These are phyloP conservation scores for Seira ritae DNA, from an alignment of 2,888 invertebrate genomes.

Conservation along the genomic window DNA sequence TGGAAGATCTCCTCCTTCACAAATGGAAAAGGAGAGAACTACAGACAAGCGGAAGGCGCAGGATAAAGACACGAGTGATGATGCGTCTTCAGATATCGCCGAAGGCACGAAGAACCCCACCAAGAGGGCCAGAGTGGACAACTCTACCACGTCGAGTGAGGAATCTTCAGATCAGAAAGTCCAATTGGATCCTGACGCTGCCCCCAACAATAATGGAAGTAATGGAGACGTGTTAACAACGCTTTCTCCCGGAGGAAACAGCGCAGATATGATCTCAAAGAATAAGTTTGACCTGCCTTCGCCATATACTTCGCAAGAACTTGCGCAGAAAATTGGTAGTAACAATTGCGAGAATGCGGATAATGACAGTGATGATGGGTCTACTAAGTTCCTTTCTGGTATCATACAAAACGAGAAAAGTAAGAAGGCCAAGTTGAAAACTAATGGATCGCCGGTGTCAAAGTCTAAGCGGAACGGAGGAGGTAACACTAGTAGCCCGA, in stretches of 20 bases:
- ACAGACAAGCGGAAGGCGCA: slow-evolving; percentile 57
- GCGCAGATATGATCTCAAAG: slow-evolving; percentile 27
- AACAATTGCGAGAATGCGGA: slow-evolving; percentile 15
- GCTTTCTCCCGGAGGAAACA: background rate
- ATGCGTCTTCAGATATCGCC: background rate
- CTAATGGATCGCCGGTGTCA: background rate
- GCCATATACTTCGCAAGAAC: slow-evolving; percentile 44
- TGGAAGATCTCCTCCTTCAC: slow-evolving; percentile 28
- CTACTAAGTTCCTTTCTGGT: slow-evolving; percentile 47
- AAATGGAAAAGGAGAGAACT: slow-evolving; percentile 39
- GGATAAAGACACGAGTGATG: slow-evolving; percentile 53
- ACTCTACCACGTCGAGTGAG: slow-evolving; percentile 30
- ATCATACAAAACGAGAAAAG: slow-evolving; percentile 46
- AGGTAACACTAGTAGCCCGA: slow-evolving; percentile 1
- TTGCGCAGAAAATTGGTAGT: slow-evolving; percentile 41
- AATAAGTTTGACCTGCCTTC: slow-evolving; percentile 43
- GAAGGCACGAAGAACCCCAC: slow-evolving; percentile 36
- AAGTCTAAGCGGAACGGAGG: background rate
- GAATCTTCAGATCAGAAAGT: slow-evolving; percentile 18
- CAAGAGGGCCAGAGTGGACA: slow-evolving; percentile 63
- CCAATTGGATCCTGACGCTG: background rate
- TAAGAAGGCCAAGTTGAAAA: slow-evolving; percentile 17
- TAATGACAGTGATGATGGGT: slow-evolving; percentile 49
- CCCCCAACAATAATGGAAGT: slow-evolving; percentile 5
- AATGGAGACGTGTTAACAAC: background rate